phyloP scores from a whole-genome alignment of 2,888 invertebrate genomes.

The Thymelicus sylvestris region DNA sequence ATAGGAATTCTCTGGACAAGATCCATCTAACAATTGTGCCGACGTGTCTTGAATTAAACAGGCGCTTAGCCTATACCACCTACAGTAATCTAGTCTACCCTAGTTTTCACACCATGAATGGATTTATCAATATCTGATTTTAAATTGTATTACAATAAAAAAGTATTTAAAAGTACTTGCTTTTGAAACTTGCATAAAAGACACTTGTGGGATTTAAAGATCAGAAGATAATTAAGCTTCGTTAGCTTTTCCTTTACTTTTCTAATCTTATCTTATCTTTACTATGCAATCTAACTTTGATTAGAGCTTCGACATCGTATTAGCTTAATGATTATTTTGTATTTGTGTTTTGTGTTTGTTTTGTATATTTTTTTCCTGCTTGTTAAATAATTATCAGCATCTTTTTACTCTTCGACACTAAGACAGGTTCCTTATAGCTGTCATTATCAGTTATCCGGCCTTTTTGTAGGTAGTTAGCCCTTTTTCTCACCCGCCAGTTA shows the following conservation, averaged over 20 bases:
- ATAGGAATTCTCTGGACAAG: constrained; percentile 36
- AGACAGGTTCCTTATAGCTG: not conserved
- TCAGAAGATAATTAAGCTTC: too few relatives aligned
- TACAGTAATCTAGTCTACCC: constrained; percentile 12
- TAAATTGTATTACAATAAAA: not conserved
- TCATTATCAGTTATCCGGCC: constrained; percentile 11
- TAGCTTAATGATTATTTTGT: too few relatives aligned
- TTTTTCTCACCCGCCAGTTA: constrained; percentile 2
- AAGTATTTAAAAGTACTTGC: too few relatives aligned
- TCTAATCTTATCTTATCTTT: too few relatives aligned
- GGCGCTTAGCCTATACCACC: constrained; percentile 23
- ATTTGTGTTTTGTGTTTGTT: too few relatives aligned
- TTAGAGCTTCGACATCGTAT: too few relatives aligned
- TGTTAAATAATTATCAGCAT: not conserved
- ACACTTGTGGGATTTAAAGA: too few relatives aligned
- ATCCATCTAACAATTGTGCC: constrained; percentile 36
- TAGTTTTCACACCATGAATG: constrained; percentile 5
- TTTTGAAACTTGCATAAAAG: too few relatives aligned
- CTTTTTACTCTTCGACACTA: not conserved
- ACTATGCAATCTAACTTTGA: too few relatives aligned
- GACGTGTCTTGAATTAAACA: constrained; percentile 32
- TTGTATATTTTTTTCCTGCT: not conserved
- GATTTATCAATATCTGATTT: not conserved
- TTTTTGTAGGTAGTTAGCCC: constrained; percentile 9
- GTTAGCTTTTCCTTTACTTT: too few relatives aligned